phyloP scores from a whole-genome alignment of 2,888 invertebrate species.

The Falcaria lacertinaria region DNA sequence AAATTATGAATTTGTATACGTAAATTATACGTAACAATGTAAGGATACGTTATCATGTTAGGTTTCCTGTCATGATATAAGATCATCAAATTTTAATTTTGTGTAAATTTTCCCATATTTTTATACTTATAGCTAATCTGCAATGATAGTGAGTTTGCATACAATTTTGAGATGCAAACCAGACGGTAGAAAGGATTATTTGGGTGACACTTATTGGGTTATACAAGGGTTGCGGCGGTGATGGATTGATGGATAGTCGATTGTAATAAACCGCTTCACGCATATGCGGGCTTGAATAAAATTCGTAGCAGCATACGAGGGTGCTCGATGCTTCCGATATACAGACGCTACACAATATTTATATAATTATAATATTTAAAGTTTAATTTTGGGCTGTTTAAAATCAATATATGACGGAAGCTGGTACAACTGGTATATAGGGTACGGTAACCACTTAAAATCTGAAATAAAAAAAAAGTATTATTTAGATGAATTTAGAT shows the following conservation, averaged over 20 bases:
- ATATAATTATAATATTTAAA: too few relatives aligned
- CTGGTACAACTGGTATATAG: too few relatives aligned
- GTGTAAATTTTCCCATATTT: neutral
- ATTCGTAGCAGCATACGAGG: slow-evolving; percentile 23
- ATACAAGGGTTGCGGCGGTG: slow-evolving; percentile 38
- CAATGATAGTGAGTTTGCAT: neutral
- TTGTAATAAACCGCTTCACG: slow-evolving; percentile 47
- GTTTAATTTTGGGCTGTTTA: too few relatives aligned
- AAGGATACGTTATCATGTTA: too few relatives aligned
- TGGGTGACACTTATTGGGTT: slow-evolving; percentile 36
- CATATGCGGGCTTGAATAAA: slow-evolving; percentile 39
- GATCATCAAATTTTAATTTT: too few relatives aligned
- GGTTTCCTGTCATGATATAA: too few relatives aligned
- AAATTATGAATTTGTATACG: too few relatives aligned
- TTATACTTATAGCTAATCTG: slow-evolving; percentile 4
- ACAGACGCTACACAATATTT: slow-evolving; percentile 3
- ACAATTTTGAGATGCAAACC: slow-evolving; percentile 9
- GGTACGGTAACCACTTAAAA: too few relatives aligned
- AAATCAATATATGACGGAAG: too few relatives aligned
- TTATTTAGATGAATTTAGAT: too few relatives aligned
- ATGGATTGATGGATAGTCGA: slow-evolving; percentile 48
- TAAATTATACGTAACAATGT: too few relatives aligned
- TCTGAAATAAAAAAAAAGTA: too few relatives aligned
- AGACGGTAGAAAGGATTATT: slow-evolving; percentile 21
- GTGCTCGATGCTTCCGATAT: slow-evolving; percentile 16